Evolutionary conservation across 2,888 invertebrate species (phyloP).

Genomic region (Callyntrura guangdongensis): DNA sequence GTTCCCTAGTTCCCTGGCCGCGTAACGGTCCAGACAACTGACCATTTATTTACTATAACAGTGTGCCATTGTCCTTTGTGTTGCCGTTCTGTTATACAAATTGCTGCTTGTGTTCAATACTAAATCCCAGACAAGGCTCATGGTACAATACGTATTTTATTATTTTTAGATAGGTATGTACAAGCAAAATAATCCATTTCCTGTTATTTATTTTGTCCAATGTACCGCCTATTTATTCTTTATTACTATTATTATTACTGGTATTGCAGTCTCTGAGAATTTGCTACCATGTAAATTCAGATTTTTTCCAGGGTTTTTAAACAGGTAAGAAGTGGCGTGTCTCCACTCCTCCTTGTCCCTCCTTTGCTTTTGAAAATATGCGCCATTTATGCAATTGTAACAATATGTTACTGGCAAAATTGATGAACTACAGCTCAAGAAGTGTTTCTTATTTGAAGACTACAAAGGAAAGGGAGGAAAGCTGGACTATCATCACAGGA

Average conservation of each 20-base stretch:
- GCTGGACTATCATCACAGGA: not conserved
- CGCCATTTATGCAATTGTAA: conserved; percentile 12
- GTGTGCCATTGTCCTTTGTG: no score
- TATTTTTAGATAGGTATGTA: no score
- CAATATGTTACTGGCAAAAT: not conserved
- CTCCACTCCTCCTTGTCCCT: not conserved
- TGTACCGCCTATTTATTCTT: no score
- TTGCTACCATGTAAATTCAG: no score
- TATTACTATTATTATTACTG: not conserved
- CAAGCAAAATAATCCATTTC: no score
- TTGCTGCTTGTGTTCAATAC: no score
- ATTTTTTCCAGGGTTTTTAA: not conserved
- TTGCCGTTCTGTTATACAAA: no score
- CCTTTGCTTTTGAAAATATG: conserved; percentile 1
- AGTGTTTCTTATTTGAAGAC: not conserved
- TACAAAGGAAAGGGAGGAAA: not conserved
- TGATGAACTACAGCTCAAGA: conserved; percentile 40
- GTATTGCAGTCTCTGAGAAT: not conserved
- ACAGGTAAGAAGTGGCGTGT: not conserved
- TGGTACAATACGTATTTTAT: no score
- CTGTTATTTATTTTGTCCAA: no score
- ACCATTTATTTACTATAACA: no score
- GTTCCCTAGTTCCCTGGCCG: no score
- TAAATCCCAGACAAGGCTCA: no score
- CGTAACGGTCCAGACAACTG: not conserved